phyloP scores from a whole-genome alignment of 2,888 invertebrate species.

The Scaeva pyrastri region DNA sequence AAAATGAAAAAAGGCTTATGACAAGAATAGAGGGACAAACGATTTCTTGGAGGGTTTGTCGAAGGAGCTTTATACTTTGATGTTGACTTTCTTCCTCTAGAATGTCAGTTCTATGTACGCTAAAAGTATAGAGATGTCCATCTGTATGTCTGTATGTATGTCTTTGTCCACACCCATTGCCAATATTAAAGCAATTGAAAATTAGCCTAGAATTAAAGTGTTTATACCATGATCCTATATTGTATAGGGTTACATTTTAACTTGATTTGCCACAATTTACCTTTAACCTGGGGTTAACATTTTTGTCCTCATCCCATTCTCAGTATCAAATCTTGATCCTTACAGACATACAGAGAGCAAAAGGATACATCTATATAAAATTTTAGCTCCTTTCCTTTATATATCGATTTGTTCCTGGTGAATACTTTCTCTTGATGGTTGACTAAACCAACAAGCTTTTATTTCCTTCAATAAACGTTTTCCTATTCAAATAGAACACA shows the following conservation, averaged over 20 bases:
- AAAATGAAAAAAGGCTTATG: too few relatives aligned
- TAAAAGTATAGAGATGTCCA: too few relatives aligned
- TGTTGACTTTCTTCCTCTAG: too few relatives aligned
- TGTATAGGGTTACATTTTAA: slow-evolving; percentile 20
- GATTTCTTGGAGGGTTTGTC: too few relatives aligned
- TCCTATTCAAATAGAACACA: background rate
- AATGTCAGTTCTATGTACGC: too few relatives aligned
- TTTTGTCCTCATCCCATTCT: background rate
- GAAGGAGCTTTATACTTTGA: too few relatives aligned
- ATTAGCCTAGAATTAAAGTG: slow-evolving; percentile 38
- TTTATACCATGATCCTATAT: slow-evolving; percentile 5
- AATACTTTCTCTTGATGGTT: background rate
- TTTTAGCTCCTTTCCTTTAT: background rate
- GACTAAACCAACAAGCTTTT: slow-evolving; percentile 3
- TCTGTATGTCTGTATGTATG: too few relatives aligned
- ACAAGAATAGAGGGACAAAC: too few relatives aligned
- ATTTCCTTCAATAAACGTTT: slow-evolving; percentile 26
- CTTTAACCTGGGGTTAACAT: slow-evolving; percentile 1
- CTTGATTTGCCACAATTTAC: slow-evolving; percentile 32
- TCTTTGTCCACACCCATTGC: too few relatives aligned
- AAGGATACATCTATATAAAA: too few relatives aligned
- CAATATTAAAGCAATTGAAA: background rate
- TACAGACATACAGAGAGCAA: background rate
- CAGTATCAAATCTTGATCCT: background rate
- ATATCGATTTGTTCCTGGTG: slow-evolving; percentile 19